Conservation (phyloP, 2,888 invertebrate genomes). For the Ommatoiulus sabulosus region DNA sequence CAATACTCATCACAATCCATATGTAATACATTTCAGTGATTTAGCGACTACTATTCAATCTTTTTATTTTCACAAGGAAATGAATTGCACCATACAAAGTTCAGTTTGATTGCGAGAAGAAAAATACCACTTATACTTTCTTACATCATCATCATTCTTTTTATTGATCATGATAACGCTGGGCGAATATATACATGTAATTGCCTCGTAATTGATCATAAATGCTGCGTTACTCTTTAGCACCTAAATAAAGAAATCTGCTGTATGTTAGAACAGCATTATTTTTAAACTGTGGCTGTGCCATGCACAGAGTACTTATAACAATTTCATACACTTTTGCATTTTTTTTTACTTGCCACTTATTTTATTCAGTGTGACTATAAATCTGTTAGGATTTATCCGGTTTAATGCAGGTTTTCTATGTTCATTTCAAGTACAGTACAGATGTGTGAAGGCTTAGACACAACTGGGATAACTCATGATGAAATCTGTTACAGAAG, state of each 20-base stretch:
- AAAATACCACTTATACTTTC: neutral
- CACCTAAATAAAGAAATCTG: neutral
- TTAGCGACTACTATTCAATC: too few relatives aligned
- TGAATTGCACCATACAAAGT: neutral
- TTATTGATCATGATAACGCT: neutral
- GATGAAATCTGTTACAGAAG: too few relatives aligned
- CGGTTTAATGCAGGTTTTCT: too few relatives aligned
- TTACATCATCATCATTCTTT: neutral
- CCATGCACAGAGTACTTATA: neutral
- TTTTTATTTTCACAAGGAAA: neutral
- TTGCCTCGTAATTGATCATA: neutral
- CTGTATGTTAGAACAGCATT: neutral
- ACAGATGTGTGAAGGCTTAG: too few relatives aligned
- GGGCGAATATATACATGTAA: neutral
- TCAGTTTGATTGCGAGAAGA: neutral
- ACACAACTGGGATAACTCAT: too few relatives aligned
- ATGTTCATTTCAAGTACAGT: too few relatives aligned
- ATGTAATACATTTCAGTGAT: too few relatives aligned
- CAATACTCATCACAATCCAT: too few relatives aligned
- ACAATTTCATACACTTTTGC: neutral
- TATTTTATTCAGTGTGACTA: neutral
- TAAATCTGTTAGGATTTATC: too few relatives aligned
- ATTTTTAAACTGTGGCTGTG: neutral
- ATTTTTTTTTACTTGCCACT: too few relatives aligned
- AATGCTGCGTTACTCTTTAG: neutral